Evolutionary conservation across 2,888 invertebrate genomes (phyloP).

Genomic region (Ellobium chinense): DNA sequence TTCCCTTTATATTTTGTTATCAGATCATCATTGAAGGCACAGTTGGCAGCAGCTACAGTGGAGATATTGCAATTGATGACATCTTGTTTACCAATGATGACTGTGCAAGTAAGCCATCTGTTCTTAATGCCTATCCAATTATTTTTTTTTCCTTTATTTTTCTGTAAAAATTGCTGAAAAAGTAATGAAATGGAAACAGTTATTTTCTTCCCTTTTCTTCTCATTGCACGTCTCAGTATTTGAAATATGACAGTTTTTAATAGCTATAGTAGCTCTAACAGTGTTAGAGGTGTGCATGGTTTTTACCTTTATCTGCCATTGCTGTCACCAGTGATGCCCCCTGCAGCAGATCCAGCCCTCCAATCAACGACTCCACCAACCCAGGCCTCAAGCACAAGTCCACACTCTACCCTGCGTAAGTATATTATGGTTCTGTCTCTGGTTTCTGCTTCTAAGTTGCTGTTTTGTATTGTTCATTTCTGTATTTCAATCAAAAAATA

Average conservation of each 20-base stretch:
- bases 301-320: too few relatives aligned
- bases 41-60: conserved; percentile 62
- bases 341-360: conserved; percentile 46
- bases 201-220: too few relatives aligned
- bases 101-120: conserved; percentile 34
- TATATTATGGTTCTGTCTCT: neutral
- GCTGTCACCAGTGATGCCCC: conserved; percentile 47
- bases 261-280: too few relatives aligned
- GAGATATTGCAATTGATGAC: conserved; percentile 76
- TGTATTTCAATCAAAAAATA: too few relatives aligned
- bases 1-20: too few relatives aligned
- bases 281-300: too few relatives aligned
- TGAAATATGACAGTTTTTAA: too few relatives aligned
- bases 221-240: too few relatives aligned
- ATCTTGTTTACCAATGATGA: conserved; percentile 58
- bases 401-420: conserved; percentile 54
- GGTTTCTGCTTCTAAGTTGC: neutral
- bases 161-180: too few relatives aligned
- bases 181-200: too few relatives aligned
- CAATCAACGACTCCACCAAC: conserved; percentile 43
- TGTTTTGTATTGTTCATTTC: too few relatives aligned
- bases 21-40: conserved; percentile 48
- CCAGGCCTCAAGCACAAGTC: conserved; percentile 41
- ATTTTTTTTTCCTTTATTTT: too few relatives aligned
- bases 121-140: neutral